Conservation (phyloP, 2,797 vertebrate species). For the Diceros bicornis region DNA sequence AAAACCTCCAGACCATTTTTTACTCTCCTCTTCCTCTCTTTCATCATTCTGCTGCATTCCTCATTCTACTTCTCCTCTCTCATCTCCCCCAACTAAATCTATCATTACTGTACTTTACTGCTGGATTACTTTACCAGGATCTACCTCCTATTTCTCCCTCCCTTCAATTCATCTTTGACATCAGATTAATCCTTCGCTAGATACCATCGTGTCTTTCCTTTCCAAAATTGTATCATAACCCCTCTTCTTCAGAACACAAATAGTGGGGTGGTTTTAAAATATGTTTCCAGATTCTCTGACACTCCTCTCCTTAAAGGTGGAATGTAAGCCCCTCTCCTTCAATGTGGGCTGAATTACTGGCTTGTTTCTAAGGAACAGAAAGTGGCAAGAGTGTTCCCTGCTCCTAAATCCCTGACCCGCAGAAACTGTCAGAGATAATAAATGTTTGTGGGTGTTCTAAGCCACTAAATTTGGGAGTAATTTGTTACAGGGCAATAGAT, state of each 20-base stretch:
- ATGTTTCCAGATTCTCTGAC: neutral
- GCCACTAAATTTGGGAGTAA: neutral
- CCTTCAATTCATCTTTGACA: neutral
- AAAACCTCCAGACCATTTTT: neutral
- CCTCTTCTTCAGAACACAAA: conserved; percentile 1
- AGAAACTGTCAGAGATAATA: neutral
- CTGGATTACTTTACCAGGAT: neutral
- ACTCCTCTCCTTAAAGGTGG: conserved; percentile 10
- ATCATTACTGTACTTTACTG: neutral
- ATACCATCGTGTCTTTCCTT: neutral
- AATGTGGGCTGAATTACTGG: neutral
- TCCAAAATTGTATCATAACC: neutral
- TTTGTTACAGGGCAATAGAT: neutral
- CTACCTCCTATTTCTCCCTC: neutral
- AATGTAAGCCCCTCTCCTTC: neutral
- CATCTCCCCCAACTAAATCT: too few relatives aligned
- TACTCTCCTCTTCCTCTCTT: too few relatives aligned
- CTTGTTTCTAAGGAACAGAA: neutral
- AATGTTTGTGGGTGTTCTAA: neutral
- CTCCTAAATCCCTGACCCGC: neutral
- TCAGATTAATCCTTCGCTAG: neutral
- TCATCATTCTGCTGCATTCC: too few relatives aligned
- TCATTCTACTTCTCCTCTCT: neutral
- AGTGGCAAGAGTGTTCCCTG: too few relatives aligned
- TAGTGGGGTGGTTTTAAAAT: conserved; percentile 19